phyloP scores from a whole-genome alignment of 2,797 vertebrate species.

The Intellagama lesueurii region DNA sequence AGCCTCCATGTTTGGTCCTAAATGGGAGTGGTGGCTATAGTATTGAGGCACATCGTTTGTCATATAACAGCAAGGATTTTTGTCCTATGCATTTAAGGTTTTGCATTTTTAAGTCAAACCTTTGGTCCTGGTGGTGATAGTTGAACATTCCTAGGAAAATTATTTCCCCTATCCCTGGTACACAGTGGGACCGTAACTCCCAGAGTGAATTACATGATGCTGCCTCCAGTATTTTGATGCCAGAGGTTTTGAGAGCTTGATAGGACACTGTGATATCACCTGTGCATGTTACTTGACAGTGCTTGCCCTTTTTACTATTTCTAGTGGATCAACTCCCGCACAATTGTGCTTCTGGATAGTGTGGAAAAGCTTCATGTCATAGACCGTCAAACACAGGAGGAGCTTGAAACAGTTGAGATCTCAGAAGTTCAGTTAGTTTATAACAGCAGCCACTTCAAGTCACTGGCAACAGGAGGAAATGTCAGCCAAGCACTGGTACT shows the following conservation, averaged over 20 bases:
- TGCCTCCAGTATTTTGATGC: not conserved
- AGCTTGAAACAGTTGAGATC: constrained; percentile 92
- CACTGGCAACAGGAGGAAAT: constrained; percentile 94
- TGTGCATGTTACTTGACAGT: not conserved
- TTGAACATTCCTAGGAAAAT: not conserved
- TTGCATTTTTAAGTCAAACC: not conserved
- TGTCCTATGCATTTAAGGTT: no score
- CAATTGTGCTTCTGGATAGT: constrained; percentile 92
- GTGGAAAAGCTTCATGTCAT: constrained; percentile 93
- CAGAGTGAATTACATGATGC: not conserved
- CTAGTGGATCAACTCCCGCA: constrained; percentile 96
- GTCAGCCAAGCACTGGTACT: constrained; percentile 97
- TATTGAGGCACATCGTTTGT: not conserved
- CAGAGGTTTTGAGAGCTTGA: fast-evolving
- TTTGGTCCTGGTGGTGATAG: not conserved
- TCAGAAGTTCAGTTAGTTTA: constrained; percentile 95
- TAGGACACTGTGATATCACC: not conserved
- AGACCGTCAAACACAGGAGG: constrained; percentile 92
- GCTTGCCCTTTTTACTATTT: constrained; percentile 2
- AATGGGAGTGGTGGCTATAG: not conserved
- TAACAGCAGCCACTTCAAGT: constrained; percentile 98
- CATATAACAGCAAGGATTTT: not conserved
- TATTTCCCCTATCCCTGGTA: not conserved
- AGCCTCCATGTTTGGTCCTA: not conserved
- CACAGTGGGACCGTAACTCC: not conserved